Base-by-base conservation (phyloP, 2,888 invertebrate genomes). In the Eueremaeus valkanovi region DNA sequence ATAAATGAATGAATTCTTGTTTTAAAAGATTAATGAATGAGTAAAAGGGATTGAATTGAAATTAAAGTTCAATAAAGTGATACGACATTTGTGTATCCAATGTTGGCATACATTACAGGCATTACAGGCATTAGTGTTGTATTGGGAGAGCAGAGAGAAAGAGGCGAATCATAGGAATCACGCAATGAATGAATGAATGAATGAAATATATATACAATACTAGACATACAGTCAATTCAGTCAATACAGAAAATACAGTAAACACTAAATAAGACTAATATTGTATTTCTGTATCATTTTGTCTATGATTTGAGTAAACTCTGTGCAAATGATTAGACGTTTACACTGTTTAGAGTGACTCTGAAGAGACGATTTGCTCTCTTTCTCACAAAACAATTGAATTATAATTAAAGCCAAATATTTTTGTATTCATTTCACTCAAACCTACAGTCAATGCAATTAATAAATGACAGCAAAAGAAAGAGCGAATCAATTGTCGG, bases 141-240 rank as follows among this genome's bases (percentile, higher is more conserved):
- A 40, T 40, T 40, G 40, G 42, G 42, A 13, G 18, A 45, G 18
- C 42, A 45, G 11, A 16, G 27, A 27, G 27, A 55, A 55, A 55
- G 58, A 58, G 58, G 58, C 58, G 58, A 58, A 31, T 58, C 58
- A 58, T 58, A 31, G 58, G 11, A 58, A 36, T 66, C 36, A 66
- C 36, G 33, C 33, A 21, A 36, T 66, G 1, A 40, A 36, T 66
- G n/a, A 66, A 33, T 66, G 21, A 66, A 27, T 49, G 8, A 61
- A 33, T 33, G 2, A 33, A 63, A 63, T 33, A 16, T 49, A 5
- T 29, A 33, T 33, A 1, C 8, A 63, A 63, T 33, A 16, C 11
- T 36, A 45, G 16, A 45, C 45, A 45, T 3, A 13, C 3, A 45
- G 9, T 16, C 16, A 45, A 45, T 11, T 3, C 45, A 13, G 9